Percentiles rank a stretch among this genome's conserved stretches.
Conservation (phyloP, 2,797 vertebrate genomes). For the Microctenopoma steveboyesi region DNA sequence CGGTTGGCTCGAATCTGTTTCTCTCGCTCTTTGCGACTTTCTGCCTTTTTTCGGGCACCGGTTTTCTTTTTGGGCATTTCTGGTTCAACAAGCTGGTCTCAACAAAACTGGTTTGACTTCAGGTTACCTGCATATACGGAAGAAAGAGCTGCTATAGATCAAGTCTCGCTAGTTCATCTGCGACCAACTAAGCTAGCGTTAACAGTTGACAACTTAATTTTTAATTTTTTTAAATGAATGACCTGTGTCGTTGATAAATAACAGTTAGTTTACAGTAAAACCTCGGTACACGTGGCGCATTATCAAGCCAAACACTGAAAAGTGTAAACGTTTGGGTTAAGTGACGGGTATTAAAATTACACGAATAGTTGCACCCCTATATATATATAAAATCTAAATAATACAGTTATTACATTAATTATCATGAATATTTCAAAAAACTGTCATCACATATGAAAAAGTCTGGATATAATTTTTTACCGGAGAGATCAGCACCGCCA, state of each 20-base stretch:
- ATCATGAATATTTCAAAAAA: fast-evolving
- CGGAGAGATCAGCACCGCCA: conserved; percentile 5
- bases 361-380: fast-evolving
- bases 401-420: fast-evolving
- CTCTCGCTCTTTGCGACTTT: conserved; percentile 94
- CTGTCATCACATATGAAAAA: not conserved
- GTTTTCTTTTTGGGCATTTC: conserved; percentile 99
- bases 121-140: conserved; percentile 21
- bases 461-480: conserved; percentile 20
- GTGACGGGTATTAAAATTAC: not conserved
- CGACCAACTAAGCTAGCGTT: not conserved
- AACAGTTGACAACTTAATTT: not conserved
- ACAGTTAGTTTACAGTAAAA: fast-evolving
- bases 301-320: not conserved
- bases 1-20: conserved; percentile 91
- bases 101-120: not conserved
- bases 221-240: not conserved
- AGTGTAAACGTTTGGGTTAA: conserved; percentile 2
- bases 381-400: fast-evolving
- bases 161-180: not conserved
- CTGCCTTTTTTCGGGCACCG: conserved; percentile 95
- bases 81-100: not conserved
- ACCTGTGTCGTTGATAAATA: not conserved
- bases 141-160: not conserved
- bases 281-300: not conserved